Percentiles rank a stretch among this genome's conserved stretches.
These are phyloP conservation scores for Takifugu ocellatus DNA, from an alignment of 2,797 vertebrate genomes.

Conservation along the genomic window DNA sequence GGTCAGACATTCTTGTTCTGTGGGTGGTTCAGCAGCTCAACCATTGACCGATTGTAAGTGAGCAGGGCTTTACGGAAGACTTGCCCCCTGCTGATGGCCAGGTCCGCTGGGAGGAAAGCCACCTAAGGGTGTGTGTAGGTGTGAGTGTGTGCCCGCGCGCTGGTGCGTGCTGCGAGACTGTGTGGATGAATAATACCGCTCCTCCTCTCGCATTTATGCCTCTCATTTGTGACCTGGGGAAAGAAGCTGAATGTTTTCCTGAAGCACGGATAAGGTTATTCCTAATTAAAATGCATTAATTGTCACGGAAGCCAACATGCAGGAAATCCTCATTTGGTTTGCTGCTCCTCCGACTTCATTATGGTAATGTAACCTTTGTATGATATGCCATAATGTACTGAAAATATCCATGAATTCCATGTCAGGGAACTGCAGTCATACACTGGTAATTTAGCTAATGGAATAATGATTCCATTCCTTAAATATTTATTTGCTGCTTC, in stretches of 20 bases:
- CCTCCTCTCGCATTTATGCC: slow-evolving; percentile 14
- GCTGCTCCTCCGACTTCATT: slow-evolving; percentile 41
- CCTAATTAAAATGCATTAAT: slow-evolving; percentile 69
- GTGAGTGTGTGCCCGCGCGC: not conserved
- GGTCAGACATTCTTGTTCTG: slow-evolving; percentile 57
- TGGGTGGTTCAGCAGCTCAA: slow-evolving; percentile 64
- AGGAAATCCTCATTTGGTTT: slow-evolving; percentile 42
- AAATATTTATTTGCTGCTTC: not conserved
- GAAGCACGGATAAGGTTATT: slow-evolving; percentile 48
- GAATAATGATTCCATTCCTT: not conserved
- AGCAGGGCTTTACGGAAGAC: slow-evolving; percentile 28
- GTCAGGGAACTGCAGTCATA: slow-evolving; percentile 12
- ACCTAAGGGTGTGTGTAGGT: slow-evolving; percentile 39
- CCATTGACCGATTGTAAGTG: slow-evolving; percentile 50
- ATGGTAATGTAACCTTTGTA: slow-evolving; percentile 78
- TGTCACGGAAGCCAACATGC: slow-evolving; percentile 71
- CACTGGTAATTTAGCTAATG: slow-evolving; percentile 20
- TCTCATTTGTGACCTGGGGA: slow-evolving; percentile 30
- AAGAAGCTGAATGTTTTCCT: slow-evolving; percentile 42
- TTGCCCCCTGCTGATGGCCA: slow-evolving; percentile 41
- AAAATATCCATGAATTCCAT: slow-evolving; percentile 33
- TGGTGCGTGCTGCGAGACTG: not conserved
- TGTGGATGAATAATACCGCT: not conserved
- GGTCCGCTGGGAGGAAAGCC: slow-evolving; percentile 29
- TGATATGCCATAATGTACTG: slow-evolving; percentile 47